A percentile compares a stretch with the other conserved stretches of the same genome.
phyloP scores from a whole-genome alignment of 2,113 vertebrate genomes.

The Orcinus orca region DNA sequence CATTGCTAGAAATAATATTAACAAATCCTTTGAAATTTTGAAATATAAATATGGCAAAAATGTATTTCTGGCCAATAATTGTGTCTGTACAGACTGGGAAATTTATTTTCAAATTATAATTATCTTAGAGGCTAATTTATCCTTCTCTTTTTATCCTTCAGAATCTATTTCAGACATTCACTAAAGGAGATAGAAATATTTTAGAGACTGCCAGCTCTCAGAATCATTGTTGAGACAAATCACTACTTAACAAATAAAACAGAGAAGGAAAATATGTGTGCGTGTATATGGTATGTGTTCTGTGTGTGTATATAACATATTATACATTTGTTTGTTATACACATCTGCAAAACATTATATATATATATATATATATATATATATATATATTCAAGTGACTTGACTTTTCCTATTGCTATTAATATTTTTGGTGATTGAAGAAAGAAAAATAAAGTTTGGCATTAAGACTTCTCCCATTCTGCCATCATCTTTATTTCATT shows the following conservation, averaged over 20 bases:
- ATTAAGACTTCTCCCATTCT: background rate
- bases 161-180: slow-evolving; percentile 5
- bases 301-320: background rate
- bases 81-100: background rate
- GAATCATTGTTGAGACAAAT: background rate
- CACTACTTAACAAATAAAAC: background rate
- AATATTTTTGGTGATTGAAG: background rate
- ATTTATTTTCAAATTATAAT: background rate
- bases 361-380: background rate
- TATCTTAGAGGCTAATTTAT: background rate
- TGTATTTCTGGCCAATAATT: background rate
- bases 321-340: background rate
- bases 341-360: background rate
- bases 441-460: background rate
- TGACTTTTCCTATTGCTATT: background rate
- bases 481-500: background rate
- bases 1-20: background rate
- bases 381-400: too few relatives aligned
- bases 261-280: background rate
- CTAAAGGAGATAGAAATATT: background rate
- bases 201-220: background rate
- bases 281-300: rapidly evolving
- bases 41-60: background rate
- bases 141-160: background rate
- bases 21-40: background rate